Percentiles rank a stretch among this genome's conserved stretches.
Evolutionary conservation across 2,113 vertebrate genomes (phyloP).

Genomic region (Sylvia atricapilla): DNA sequence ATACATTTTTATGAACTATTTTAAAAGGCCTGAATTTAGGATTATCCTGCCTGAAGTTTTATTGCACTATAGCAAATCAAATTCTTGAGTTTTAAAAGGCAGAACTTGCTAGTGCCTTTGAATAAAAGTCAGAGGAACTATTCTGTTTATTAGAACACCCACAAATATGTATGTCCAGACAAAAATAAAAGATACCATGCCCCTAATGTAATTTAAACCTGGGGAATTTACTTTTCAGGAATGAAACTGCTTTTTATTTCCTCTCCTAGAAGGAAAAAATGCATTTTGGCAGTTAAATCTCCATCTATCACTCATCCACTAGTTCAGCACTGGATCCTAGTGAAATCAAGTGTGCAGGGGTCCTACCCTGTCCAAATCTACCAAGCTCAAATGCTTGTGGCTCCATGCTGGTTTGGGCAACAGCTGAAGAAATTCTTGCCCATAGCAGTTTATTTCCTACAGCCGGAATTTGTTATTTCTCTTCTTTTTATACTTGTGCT

Average conservation of each 20-base stretch:
- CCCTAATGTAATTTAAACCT: not conserved
- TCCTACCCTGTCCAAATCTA: not conserved
- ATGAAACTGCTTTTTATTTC: not conserved
- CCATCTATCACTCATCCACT: not conserved
- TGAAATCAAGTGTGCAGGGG: not conserved
- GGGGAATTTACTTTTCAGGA: not conserved
- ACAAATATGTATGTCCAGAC: not conserved
- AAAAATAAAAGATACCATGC: not conserved
- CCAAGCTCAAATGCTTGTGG: rapidly evolving
- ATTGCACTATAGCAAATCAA: not conserved
- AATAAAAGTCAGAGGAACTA: not conserved
- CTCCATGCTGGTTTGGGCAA: not conserved
- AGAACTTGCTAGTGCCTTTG: not conserved
- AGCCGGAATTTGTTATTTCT: not conserved
- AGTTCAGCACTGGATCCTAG: not conserved
- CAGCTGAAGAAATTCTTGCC: not conserved
- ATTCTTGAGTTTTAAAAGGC: not conserved
- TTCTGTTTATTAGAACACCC: not conserved
- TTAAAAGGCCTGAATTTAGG: not conserved
- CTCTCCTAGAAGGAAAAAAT: not conserved
- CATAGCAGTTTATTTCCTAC: not conserved
- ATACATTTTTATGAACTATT: not conserved
- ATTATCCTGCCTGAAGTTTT: conserved; percentile 10
- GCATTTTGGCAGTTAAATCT: not conserved
- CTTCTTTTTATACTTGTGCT: not conserved